Evolutionary conservation across 2,113 vertebrate genomes (phyloP), one percentile per base, ranked within the genome.

Genomic region (Acanthisitta chloris): DNA sequence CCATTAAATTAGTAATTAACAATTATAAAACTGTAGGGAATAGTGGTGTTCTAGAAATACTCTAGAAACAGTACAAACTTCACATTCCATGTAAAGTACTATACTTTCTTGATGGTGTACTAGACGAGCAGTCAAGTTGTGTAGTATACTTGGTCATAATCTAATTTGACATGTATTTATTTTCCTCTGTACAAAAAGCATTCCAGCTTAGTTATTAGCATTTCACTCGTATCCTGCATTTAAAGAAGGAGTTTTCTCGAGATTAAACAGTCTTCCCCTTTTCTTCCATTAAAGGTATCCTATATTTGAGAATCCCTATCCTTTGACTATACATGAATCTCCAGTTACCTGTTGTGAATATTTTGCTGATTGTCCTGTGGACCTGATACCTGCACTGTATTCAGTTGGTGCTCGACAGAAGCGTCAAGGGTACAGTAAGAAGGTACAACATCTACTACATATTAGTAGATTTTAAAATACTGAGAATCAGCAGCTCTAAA

Each of bases 341-440:
- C 99, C 99, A 1, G 99, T 99, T 89, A 99, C 99, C n/a, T 99
- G 99, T 97, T 99, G 99, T 79, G 99, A 99, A 96, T 99, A 99
- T 97, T 99, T 99, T 96, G 99, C 99, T 84, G 99, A 99, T 97
- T 99, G 99, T 97, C 99, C 99, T 86, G 99, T 98, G 97, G 99
- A 99, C 97, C 98, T 99, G 96, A 99, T 99, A 98, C 99, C 99
- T 98, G 99, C 99, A 97, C 99, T 99, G 98, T 99, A 99, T 97
- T 99, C 99, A 80, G 99, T 99, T 92, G 99, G 99, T 79, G 99
- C 98, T 48, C 98, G 99, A 93, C 99, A 99, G 97, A 99, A 99
- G 96, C 99, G 99, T 94, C 99, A 99, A 98, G 99, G 99, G 91
- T 99, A 99, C 97, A 99, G 99, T 98, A 99, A 99, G 98, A 99